Evolutionary conservation across 2,797 vertebrate species (phyloP).

Genomic region (Ficedula albicollis): DNA sequence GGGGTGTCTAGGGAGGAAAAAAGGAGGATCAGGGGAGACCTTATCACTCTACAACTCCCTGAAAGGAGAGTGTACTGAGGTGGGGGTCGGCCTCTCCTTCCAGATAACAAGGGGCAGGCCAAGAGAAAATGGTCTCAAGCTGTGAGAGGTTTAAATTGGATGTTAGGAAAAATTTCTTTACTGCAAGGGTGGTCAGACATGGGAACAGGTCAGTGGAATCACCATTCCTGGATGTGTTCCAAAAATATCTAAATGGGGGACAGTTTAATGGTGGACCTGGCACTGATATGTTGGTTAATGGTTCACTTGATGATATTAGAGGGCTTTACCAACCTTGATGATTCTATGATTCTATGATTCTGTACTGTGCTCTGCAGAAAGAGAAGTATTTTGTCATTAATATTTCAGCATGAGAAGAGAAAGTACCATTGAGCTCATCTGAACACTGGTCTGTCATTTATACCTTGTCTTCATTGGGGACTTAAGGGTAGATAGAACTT

Average conservation of each 20-base stretch:
- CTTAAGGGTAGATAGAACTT: background rate
- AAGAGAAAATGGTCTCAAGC: background rate
- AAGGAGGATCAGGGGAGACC: background rate
- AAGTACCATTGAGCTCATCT: background rate
- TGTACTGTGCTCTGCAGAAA: background rate
- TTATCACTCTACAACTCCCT: background rate
- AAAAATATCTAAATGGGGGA: background rate
- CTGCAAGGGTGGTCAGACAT: background rate
- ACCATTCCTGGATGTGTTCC: background rate
- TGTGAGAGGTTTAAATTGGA: background rate
- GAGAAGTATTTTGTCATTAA: background rate
- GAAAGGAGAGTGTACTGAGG: background rate
- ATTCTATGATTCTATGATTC: background rate
- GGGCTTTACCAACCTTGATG: background rate
- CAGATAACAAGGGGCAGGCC: background rate
- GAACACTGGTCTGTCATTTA: background rate
- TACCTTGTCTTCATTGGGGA: background rate
- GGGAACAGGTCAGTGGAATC: background rate
- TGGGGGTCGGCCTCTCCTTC: fast-evolving
- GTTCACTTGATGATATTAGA: background rate
- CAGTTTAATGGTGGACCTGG: background rate
- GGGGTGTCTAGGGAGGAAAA: fast-evolving
- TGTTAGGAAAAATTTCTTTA: background rate
- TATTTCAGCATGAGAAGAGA: background rate
- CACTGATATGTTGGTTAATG: background rate